Conservation (phyloP, 2,888 invertebrate genomes). For the Parochlus steinenii region DNA sequence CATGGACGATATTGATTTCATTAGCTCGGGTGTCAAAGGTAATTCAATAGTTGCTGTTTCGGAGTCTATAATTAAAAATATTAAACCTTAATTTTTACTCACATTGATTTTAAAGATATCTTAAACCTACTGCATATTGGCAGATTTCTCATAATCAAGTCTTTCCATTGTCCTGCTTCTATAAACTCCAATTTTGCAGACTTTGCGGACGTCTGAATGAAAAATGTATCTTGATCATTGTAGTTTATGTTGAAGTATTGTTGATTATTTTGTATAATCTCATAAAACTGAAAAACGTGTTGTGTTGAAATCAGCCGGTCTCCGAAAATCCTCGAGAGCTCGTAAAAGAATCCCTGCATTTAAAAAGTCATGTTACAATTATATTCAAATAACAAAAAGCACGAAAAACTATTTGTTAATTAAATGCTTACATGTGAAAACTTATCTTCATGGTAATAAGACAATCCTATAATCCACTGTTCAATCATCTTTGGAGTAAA, state of each 20-base stretch:
- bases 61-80: conserved; percentile 38
- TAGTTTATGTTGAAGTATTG: conserved; percentile 8
- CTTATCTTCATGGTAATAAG: conserved; percentile 23
- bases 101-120: too few relatives aligned
- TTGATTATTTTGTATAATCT: conserved; percentile 1
- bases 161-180: conserved; percentile 7
- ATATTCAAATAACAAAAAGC: too few relatives aligned
- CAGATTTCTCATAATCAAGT: conserved; percentile 9
- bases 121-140: conserved; percentile 12
- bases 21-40: conserved; percentile 47
- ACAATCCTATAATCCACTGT: conserved; percentile 22
- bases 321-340: conserved; percentile 8
- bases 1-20: conserved; percentile 43
- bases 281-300: conserved; percentile 5
- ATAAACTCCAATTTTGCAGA: conserved; percentile 10
- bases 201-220: conserved; percentile 9
- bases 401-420: too few relatives aligned
- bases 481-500: conserved; percentile 30
- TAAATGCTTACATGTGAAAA: conserved; percentile 24
- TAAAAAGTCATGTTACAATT: too few relatives aligned
- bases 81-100: too few relatives aligned
- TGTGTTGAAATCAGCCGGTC: conserved; percentile 9
- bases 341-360: conserved; percentile 11
- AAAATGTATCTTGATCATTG: conserved; percentile 9
- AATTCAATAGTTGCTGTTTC: conserved; percentile 45